A percentile compares a stretch with the other conserved stretches of the same genome.
phyloP scores from a whole-genome alignment of 2,113 vertebrate species.

The Corythornis madagascariensis region DNA sequence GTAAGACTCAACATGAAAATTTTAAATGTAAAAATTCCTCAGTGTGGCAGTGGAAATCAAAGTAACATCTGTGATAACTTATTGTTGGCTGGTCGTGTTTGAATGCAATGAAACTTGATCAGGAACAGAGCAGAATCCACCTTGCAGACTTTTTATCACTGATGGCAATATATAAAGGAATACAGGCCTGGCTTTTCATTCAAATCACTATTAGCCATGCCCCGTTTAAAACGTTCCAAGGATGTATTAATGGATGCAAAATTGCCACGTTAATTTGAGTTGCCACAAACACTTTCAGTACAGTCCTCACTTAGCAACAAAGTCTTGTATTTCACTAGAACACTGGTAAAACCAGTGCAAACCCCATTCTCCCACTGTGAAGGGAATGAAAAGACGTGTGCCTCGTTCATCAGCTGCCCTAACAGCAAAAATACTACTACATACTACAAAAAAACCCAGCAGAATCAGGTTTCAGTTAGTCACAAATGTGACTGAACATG shows the following conservation, averaged over 20 bases:
- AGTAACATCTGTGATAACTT: constrained; percentile 25
- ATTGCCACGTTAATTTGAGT: neutral
- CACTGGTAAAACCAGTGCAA: neutral
- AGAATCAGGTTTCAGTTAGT: neutral
- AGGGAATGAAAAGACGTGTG: neutral
- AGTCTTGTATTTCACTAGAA: neutral
- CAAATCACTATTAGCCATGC: neutral
- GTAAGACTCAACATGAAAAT: constrained; percentile 23
- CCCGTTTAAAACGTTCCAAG: neutral
- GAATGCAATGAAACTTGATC: constrained; percentile 1
- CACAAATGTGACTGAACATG: neutral
- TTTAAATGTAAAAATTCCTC: constrained; percentile 21
- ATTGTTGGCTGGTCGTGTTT: neutral
- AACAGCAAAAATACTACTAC: neutral
- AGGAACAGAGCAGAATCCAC: constrained; percentile 1
- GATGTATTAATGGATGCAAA: neutral
- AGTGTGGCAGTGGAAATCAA: constrained; percentile 33
- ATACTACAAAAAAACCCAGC: neutral
- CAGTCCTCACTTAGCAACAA: neutral
- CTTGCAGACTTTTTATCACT: neutral
- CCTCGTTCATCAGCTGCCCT: neutral
- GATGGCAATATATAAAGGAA: neutral
- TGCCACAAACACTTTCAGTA: neutral
- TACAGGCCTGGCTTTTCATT: neutral
- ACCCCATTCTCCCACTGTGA: neutral